Conservation (phyloP, 2,113 vertebrate species). For the Gasterosteus aculeatus region DNA sequence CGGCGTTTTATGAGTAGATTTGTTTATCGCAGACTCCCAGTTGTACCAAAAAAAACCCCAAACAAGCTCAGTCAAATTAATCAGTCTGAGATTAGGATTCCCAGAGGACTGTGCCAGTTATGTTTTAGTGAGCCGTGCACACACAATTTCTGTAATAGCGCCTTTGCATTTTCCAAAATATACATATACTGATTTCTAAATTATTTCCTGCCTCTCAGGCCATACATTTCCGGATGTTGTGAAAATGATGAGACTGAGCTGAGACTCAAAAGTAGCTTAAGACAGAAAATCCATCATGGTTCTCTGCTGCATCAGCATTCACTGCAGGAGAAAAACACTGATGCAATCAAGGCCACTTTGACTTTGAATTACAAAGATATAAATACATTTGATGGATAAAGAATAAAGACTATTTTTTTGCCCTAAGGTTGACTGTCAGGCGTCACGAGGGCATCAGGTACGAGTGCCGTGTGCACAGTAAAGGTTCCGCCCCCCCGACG, state of each 20-base stretch:
- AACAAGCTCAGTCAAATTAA: neutral
- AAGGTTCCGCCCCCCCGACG: neutral
- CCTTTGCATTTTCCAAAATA: neutral
- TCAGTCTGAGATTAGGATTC: constrained; percentile 9
- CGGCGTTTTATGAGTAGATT: neutral
- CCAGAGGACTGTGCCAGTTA: neutral
- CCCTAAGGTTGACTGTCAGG: neutral
- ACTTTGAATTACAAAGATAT: neutral
- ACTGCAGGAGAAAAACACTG: neutral
- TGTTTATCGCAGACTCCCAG: neutral
- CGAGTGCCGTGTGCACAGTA: neutral
- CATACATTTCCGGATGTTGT: neutral
- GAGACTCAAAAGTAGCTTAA: neutral
- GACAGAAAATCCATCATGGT: constrained; percentile 18
- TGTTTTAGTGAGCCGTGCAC: neutral
- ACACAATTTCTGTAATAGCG: neutral
- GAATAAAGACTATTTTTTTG: neutral
- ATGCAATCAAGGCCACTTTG: neutral
- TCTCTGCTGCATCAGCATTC: constrained; percentile 6
- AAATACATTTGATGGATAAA: neutral
- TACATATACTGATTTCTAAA: neutral
- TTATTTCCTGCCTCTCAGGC: neutral
- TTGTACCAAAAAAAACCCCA: neutral
- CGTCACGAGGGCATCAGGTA: neutral
- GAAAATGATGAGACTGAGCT: neutral